Percentiles rank a stretch among this genome's conserved stretches.
phyloP scores from a whole-genome alignment of 2,797 vertebrate genomes.

The Rhinella marina region DNA sequence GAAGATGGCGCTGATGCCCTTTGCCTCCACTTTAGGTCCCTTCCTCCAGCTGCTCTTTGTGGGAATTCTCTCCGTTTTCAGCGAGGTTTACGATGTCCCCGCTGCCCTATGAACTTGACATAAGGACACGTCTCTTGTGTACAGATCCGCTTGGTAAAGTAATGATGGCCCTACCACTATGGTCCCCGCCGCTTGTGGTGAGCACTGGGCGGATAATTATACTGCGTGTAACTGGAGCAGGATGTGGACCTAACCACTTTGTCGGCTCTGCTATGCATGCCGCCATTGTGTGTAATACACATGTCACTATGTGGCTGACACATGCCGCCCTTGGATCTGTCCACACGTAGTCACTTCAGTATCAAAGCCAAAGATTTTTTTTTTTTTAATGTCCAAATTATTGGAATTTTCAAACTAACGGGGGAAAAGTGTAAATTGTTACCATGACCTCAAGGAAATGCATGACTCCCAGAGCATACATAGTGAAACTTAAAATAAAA shows the following conservation, averaged over 20 bases:
- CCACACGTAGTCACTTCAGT: not conserved
- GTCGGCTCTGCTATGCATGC: not conserved
- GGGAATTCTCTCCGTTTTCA: not conserved
- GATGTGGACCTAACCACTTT: conserved; percentile 12
- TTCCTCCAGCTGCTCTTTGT: too few species aligned
- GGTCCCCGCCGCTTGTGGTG: conserved; percentile 19
- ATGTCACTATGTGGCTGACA: not conserved
- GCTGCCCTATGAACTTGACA: not conserved
- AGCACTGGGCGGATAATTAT: conserved; percentile 36
- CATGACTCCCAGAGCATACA: too few species aligned
- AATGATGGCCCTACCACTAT: not conserved
- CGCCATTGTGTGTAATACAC: not conserved
- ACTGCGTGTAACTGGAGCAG: not conserved
- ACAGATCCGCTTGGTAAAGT: not conserved
- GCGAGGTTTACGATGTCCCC: not conserved
- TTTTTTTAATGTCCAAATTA: not conserved
- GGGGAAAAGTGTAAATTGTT: too few species aligned
- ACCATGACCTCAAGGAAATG: too few species aligned
- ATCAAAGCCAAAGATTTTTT: not conserved
- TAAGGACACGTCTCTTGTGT: conserved; percentile 22
- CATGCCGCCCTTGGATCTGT: not conserved
- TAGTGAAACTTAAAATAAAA: too few species aligned
- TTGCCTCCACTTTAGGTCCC: too few species aligned
- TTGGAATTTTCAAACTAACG: not conserved
- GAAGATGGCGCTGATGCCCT: too few species aligned